Percentiles rank a stretch among this genome's conserved stretches.
These are phyloP conservation scores for Lateolabrax maculatus DNA, from an alignment of 2,797 vertebrate genomes.

Conservation along the genomic window DNA sequence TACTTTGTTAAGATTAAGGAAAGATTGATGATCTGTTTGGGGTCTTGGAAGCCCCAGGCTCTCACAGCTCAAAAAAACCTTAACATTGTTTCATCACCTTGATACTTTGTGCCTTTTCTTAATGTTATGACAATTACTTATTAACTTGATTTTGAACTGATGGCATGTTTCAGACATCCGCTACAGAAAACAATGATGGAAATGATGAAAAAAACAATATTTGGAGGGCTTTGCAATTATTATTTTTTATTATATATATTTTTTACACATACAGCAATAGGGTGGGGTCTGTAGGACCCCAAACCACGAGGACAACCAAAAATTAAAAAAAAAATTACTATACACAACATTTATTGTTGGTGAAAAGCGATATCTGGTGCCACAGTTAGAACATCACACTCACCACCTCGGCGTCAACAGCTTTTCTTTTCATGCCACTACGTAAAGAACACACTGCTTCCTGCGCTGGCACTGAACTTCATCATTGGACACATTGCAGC, in stretches of 20 bases:
- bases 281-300: neutral
- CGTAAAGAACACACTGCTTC: neutral
- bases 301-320: neutral
- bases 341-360: neutral
- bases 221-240: neutral
- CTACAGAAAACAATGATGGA: no score
- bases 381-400: neutral
- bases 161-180: neutral
- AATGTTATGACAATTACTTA: neutral
- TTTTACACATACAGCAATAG: neutral
- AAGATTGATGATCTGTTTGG: no score
- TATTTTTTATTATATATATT: no score
- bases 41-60: no score
- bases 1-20: neutral
- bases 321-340: neutral
- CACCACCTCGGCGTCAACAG: neutral
- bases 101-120: neutral
- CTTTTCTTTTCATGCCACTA: neutral
- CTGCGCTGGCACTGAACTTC: neutral
- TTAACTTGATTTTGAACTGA: no score
- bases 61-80: no score
- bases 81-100: neutral
- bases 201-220: neutral
- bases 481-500: neutral
- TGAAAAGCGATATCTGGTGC: neutral